Percentiles rank a stretch among this genome's conserved stretches.
Conservation (phyloP, 1,140 invertebrate species). For the Drosophila grimshawi region DNA sequence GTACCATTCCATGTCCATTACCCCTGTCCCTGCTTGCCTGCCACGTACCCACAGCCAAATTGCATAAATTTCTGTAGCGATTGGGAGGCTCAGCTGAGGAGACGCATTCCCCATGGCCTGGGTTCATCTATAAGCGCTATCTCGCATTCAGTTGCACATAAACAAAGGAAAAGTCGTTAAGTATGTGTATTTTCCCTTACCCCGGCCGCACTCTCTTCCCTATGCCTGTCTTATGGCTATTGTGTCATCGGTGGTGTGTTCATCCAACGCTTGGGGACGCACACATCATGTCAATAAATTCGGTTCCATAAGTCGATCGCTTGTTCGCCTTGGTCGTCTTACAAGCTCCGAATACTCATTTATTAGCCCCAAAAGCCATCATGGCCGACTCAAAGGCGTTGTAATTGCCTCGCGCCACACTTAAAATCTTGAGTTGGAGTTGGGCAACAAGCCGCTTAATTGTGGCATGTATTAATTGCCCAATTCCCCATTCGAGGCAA, state of each 20-base stretch:
- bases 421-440: slow-evolving; percentile 19
- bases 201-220: background rate
- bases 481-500: background rate
- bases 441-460: background rate
- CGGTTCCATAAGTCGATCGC: slow-evolving; percentile 57
- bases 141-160: slow-evolving; percentile 53
- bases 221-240: slow-evolving; percentile 24
- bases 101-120: slow-evolving; percentile 13
- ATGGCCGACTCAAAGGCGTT: background rate
- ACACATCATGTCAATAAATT: slow-evolving; percentile 66
- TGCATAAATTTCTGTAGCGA: slow-evolving; percentile 56
- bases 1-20: slow-evolving; percentile 22
- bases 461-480: slow-evolving; percentile 11
- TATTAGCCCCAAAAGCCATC: slow-evolving; percentile 44
- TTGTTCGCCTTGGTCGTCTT: slow-evolving; percentile 34
- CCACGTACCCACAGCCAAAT: slow-evolving; percentile 28
- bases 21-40: background rate
- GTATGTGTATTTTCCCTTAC: slow-evolving; percentile 30
- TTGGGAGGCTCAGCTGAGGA: background rate
- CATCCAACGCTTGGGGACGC: slow-evolving; percentile 45
- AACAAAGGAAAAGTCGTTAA: slow-evolving; percentile 66
- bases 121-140: slow-evolving; percentile 55
- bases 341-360: slow-evolving; percentile 39
- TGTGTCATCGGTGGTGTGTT: slow-evolving; percentile 55
- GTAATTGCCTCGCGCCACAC: slow-evolving; percentile 15